These are phyloP conservation scores for Berghia stephanieae DNA, from an alignment of 1,140 invertebrate species.

Conservation along the genomic window DNA sequence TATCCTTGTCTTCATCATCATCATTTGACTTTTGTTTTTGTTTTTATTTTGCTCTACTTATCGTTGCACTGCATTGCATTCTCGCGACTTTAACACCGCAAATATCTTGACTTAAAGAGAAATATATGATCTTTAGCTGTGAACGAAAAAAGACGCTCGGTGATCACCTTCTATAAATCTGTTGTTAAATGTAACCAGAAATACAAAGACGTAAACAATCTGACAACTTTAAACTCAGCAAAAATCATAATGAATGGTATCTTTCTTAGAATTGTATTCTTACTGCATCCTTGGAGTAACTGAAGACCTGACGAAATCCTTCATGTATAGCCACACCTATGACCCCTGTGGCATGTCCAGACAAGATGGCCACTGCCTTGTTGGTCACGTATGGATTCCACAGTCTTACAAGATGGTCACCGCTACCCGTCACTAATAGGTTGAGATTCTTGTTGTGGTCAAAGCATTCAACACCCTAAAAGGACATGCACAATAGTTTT, in stretches of 20 bases:
- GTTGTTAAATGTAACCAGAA: no score
- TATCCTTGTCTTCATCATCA: not conserved
- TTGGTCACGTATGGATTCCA: slow-evolving; percentile 81
- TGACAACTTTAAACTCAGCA: not conserved
- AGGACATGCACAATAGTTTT: no score
- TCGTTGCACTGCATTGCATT: not conserved
- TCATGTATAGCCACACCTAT: slow-evolving; percentile 73
- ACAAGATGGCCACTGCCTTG: slow-evolving; percentile 72
- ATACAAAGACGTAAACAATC: no score
- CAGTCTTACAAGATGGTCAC: slow-evolving; percentile 76
- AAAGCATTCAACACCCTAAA: slow-evolving; percentile 63
- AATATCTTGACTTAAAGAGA: no score
- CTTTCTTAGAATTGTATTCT: slow-evolving; percentile 36
- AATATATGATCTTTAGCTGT: no score
- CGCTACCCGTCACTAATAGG: slow-evolving; percentile 72
- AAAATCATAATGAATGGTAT: not conserved
- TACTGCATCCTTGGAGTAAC: slow-evolving; percentile 65
- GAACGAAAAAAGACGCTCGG: no score
- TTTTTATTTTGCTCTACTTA: no score
- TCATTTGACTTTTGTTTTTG: no score
- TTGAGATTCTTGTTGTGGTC: slow-evolving; percentile 64
- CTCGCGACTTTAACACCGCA: no score
- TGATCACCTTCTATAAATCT: no score
- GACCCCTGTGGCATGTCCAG: slow-evolving; percentile 77
- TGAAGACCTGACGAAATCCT: slow-evolving; percentile 60